Base-by-base conservation (phyloP, 2,888 invertebrate species). In the Dicyrtomina minuta region DNA sequence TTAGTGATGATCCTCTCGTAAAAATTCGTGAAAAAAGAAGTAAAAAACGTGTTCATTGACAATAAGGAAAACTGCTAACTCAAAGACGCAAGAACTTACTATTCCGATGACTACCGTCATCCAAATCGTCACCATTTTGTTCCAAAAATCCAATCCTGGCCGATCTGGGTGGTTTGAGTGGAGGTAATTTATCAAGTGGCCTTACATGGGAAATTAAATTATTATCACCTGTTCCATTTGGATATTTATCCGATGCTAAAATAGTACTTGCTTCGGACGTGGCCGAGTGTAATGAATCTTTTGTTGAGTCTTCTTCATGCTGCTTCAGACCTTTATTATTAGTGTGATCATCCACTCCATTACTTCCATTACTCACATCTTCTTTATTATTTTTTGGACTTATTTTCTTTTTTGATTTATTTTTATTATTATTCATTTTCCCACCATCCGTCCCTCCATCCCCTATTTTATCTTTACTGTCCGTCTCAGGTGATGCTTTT, bases 81-180 rank as follows among this genome's bases (percentile, higher is more conserved):
- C 17, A 44, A 67, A 60, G 12, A 13, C 8, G 22, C 1, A 44
- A 8, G 3, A 24, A 17, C 55, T 68, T 62, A 73, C 72, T 66
- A 59, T 60, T 68, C 27, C 60, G 69, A n/a, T 68, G 66, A 46
- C 64, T 58, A 49, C 61, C 39, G 56, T 55, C 66, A 17, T 51
- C 56, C 22, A 24, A 55, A 22, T 70, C 70, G 49, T 70, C 66
- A 17, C 24, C 46, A 46, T 68, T 65, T 66, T 75, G 70, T 64
- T 74, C 73, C 43, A 74, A 60, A 53, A 72, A 76, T 51, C 75
- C 75, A 22, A 74, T 72, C 66, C 73, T 73, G 26, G 69, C 70
- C 55, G 71, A 70, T 60, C 77, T 65, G 2, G 74, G 69, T 22
- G 78, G 76, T 68, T 78, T 78, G 17, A 76, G 62, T n/a, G 78